These are phyloP conservation scores for Drosophila grimshawi DNA, from an alignment of 1,140 invertebrate genomes.

Conservation along the genomic window DNA sequence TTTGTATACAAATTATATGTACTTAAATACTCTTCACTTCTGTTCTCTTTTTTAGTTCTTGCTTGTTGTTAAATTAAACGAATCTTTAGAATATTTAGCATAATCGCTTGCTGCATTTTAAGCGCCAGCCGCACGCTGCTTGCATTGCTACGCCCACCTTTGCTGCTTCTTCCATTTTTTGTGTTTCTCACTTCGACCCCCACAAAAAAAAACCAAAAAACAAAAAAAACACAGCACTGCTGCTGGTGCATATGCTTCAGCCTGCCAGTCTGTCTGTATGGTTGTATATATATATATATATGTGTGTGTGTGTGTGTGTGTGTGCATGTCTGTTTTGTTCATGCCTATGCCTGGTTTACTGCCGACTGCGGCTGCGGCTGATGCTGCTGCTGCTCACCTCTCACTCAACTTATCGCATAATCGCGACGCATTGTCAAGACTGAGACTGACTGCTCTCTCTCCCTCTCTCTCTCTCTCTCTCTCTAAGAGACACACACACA, in stretches of 20 bases:
- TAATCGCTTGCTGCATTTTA: constrained; percentile 1
- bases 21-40: neutral
- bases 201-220: neutral
- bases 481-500: no score
- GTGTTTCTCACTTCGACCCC: neutral
- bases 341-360: constrained; percentile 22
- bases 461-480: constrained; percentile 8
- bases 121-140: constrained; percentile 10
- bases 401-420: constrained; percentile 69
- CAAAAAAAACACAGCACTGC: neutral
- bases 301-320: constrained; percentile 6
- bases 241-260: constrained; percentile 40
- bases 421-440: constrained; percentile 62
- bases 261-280: neutral
- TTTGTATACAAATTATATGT: neutral
- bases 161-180: constrained; percentile 15
- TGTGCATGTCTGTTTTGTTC: constrained; percentile 4
- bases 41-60: neutral
- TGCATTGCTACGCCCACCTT: constrained; percentile 20
- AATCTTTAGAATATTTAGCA: constrained; percentile 23
- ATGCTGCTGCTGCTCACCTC: constrained; percentile 33
- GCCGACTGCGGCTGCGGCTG: constrained; percentile 15
- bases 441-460: constrained; percentile 24
- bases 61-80: constrained; percentile 4
- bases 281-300: neutral